These are phyloP conservation scores for Hyalella azteca DNA, from an alignment of 2,888 invertebrate genomes.

Conservation along the genomic window DNA sequence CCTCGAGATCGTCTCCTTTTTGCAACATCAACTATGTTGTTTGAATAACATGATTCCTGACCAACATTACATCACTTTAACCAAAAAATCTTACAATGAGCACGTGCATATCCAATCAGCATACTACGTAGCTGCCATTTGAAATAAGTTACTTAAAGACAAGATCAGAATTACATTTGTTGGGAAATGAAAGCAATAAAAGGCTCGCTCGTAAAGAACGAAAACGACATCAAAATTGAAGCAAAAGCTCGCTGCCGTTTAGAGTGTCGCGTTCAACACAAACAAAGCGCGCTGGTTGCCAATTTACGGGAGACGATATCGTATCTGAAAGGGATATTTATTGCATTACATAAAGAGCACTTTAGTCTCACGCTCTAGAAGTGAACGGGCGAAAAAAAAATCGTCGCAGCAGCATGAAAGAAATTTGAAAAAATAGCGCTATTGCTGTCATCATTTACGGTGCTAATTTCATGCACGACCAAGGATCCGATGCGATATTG, in stretches of 20 bases:
- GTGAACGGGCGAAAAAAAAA: neutral
- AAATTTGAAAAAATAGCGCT: neutral
- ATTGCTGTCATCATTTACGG: conserved; percentile 2
- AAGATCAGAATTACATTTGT: too few species aligned
- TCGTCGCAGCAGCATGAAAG: neutral
- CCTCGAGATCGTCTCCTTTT: too few species aligned
- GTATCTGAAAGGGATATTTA: conserved; percentile 37
- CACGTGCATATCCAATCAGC: too few species aligned
- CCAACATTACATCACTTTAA: too few species aligned
- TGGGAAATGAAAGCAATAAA: too few species aligned
- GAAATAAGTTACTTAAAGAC: too few species aligned
- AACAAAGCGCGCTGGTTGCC: conserved; percentile 20
- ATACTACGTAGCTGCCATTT: too few species aligned
- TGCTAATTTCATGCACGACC: conserved; percentile 8
- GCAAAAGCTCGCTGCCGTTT: conserved; percentile 10
- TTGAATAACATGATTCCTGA: too few species aligned
- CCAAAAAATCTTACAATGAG: too few species aligned
- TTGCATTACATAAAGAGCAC: conserved; percentile 20
- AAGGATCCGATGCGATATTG: neutral
- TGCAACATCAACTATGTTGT: too few species aligned
- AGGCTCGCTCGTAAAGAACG: conserved; percentile 19
- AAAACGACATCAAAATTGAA: conserved; percentile 6
- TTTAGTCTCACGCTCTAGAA: conserved; percentile 8
- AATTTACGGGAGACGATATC: conserved; percentile 31
- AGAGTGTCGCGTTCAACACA: conserved; percentile 12